Percentiles rank a stretch among this genome's conserved stretches.
Evolutionary conservation across 2,113 vertebrate genomes (phyloP).

Genomic region (Percina caprodes): DNA sequence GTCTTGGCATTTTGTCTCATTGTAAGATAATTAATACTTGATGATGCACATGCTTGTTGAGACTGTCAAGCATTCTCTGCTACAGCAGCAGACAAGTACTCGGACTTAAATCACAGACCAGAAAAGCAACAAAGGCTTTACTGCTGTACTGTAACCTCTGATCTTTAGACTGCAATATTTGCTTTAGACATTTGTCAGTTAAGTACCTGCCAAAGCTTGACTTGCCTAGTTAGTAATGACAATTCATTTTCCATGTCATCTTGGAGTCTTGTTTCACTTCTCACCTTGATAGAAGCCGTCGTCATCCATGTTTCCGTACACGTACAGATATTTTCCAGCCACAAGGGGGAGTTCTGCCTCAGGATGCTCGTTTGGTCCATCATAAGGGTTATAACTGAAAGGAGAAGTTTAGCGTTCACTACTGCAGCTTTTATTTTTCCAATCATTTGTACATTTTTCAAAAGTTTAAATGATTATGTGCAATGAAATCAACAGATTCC

Average conservation of each 20-base stretch:
- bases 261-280: not conserved
- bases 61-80: slow-evolving; percentile 23
- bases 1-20: slow-evolving; percentile 18
- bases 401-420: not conserved
- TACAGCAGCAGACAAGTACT: slow-evolving; percentile 18
- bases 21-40: slow-evolving; percentile 24
- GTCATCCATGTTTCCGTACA: slow-evolving; percentile 98
- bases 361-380: slow-evolving; percentile 97
- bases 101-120: slow-evolving; percentile 9
- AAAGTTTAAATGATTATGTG: not conserved
- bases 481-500: not conserved
- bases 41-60: slow-evolving; percentile 35
- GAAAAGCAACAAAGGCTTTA: slow-evolving; percentile 28
- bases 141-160: not conserved
- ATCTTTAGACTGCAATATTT: not conserved
- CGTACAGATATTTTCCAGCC: slow-evolving; percentile 97
- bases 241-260: not conserved
- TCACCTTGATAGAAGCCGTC: slow-evolving; percentile 98
- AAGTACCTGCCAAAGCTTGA: not conserved
- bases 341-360: slow-evolving; percentile 98
- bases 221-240: not conserved
- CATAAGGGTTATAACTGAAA: slow-evolving; percentile 95
- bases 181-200: slow-evolving; percentile 1
- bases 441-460: too few species aligned
- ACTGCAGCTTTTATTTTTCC: not conserved